phyloP scores from a whole-genome alignment of 92 coral and sea anemone genomes.

The Porites cylindrica region DNA sequence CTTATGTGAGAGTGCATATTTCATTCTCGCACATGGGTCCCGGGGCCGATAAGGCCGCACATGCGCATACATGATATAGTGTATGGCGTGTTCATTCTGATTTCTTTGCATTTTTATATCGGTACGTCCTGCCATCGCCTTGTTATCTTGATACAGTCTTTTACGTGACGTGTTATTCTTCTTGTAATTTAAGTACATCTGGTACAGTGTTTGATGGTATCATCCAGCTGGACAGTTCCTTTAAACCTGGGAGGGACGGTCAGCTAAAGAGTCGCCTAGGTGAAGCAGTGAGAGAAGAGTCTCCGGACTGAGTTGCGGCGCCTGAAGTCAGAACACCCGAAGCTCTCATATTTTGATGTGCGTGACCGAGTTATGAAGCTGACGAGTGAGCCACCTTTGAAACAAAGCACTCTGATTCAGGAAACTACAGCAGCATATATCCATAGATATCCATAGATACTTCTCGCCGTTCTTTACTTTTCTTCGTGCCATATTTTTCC shows the following conservation, averaged over 20 bases:
- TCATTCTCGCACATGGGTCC: too few species aligned
- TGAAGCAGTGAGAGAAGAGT: slow-evolving; percentile 64
- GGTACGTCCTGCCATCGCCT: too few species aligned
- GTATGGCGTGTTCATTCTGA: too few species aligned
- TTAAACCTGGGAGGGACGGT: slow-evolving; percentile 43
- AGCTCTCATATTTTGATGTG: slow-evolving; percentile 67
- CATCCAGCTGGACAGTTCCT: not conserved
- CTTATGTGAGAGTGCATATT: too few species aligned
- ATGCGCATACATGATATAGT: too few species aligned
- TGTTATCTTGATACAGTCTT: too few species aligned
- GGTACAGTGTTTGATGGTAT: not conserved
- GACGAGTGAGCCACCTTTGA: slow-evolving; percentile 43
- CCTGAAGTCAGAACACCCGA: slow-evolving; percentile 67
- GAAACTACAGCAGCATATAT: slow-evolving; percentile 45
- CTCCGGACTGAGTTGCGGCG: slow-evolving; percentile 63
- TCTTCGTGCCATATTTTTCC: too few species aligned
- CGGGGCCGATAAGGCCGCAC: too few species aligned
- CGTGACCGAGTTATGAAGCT: slow-evolving; percentile 64
- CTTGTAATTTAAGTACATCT: not conserved
- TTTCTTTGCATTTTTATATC: too few species aligned
- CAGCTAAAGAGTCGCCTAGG: slow-evolving; percentile 68
- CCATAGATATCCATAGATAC: too few species aligned
- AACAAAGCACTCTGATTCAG: slow-evolving; percentile 36
- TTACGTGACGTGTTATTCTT: too few species aligned
- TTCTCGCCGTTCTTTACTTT: too few species aligned